Evolutionary conservation across 2,113 vertebrate species (phyloP).

Genomic region (Dendrocopos noguchii): DNA sequence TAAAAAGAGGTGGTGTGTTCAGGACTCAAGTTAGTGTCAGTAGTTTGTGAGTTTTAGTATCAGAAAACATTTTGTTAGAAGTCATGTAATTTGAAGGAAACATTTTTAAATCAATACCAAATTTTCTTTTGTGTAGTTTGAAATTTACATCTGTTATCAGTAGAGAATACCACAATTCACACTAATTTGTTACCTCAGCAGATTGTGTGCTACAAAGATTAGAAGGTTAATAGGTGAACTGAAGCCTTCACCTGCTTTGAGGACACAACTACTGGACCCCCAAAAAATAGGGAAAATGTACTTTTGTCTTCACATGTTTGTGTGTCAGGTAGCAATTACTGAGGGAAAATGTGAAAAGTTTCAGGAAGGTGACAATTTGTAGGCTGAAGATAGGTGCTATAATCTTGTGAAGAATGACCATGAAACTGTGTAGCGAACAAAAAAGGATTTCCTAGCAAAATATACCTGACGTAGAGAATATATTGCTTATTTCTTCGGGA

Average conservation of each 20-base stretch:
- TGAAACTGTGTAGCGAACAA: neutral
- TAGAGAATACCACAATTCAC: neutral
- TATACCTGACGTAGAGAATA: neutral
- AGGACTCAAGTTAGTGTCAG: neutral
- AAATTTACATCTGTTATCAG: neutral
- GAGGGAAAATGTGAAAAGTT: neutral
- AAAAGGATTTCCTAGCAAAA: neutral
- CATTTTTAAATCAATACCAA: neutral
- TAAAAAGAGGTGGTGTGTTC: neutral
- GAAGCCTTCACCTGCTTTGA: neutral
- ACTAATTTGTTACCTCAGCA: neutral
- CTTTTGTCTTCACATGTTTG: neutral
- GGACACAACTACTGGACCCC: neutral
- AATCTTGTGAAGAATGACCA: neutral
- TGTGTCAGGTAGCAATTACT: neutral
- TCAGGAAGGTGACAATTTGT: neutral
- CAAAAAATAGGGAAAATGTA: accelerated
- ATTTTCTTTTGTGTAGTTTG: neutral
- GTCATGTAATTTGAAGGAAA: neutral
- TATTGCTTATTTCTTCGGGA: neutral
- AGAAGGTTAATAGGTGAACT: neutral
- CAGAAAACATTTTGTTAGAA: neutral
- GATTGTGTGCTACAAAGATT: neutral
- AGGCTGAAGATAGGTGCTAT: neutral
- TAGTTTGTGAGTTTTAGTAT: neutral